Conservation (phyloP, 2,113 vertebrate species). For the Neogale vison region DNA sequence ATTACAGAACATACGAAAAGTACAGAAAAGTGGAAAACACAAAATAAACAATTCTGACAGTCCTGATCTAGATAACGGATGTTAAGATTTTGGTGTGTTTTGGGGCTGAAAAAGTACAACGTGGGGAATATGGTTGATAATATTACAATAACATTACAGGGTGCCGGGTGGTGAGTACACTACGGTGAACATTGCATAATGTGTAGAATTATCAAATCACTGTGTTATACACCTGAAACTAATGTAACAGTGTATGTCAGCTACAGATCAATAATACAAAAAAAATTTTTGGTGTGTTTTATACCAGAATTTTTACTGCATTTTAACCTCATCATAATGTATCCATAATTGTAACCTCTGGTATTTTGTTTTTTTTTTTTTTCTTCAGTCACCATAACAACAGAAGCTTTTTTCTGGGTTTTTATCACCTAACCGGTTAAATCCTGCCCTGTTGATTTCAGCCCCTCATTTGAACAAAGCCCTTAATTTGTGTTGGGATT, state of each 20-base stretch:
- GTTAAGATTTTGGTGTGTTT: background rate
- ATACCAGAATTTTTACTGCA: background rate
- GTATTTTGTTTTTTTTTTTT: background rate
- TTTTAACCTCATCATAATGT: background rate
- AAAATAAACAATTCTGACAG: background rate
- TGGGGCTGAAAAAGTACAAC: background rate
- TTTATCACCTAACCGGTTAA: conserved; percentile 6
- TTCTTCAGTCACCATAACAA: background rate
- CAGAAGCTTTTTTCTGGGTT: background rate
- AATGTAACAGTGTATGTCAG: background rate
- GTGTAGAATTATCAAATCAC: background rate
- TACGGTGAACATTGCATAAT: background rate
- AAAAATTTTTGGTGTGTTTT: background rate
- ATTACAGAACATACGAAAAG: background rate
- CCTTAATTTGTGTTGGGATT: background rate
- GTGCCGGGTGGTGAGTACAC: background rate
- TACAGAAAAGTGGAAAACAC: background rate
- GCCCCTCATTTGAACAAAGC: background rate
- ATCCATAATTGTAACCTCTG: background rate
- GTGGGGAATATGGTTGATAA: background rate
- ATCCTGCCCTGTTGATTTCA: background rate
- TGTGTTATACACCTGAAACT: background rate
- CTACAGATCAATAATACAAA: background rate
- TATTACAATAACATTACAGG: background rate
- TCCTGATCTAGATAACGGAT: background rate